A percentile compares a stretch with the other conserved stretches of the same genome.
Evolutionary conservation across 2,888 invertebrate species (phyloP).

Genomic region (Marasmarcha lunaedactyla): DNA sequence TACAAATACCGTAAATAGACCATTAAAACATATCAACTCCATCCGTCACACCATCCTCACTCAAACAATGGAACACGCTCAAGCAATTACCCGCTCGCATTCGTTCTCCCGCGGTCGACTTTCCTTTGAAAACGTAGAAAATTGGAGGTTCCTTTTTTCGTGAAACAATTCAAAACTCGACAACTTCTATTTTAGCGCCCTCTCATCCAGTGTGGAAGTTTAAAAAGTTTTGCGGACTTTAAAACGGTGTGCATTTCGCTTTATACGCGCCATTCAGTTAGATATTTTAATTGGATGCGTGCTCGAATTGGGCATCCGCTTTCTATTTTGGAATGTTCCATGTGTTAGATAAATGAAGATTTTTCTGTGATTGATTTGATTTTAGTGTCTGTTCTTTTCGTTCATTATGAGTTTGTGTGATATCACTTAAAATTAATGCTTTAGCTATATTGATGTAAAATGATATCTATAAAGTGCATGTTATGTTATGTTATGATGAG

Average conservation of each 20-base stretch:
- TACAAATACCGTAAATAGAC: too few species aligned
- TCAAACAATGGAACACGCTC: slow-evolving; percentile 37
- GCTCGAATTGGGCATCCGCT: not conserved
- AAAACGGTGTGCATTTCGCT: slow-evolving; percentile 46
- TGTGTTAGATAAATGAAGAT: too few species aligned
- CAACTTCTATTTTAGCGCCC: slow-evolving; percentile 62
- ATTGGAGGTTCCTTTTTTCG: slow-evolving; percentile 65
- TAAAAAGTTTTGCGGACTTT: slow-evolving; percentile 53
- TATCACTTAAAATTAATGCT: too few species aligned
- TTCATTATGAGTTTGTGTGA: too few species aligned
- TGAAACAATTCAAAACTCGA: slow-evolving; percentile 59
- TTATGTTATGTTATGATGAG: too few species aligned
- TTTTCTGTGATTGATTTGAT: too few species aligned
- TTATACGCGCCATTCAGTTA: slow-evolving; percentile 35
- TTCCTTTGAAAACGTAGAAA: slow-evolving; percentile 63
- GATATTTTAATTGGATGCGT: slow-evolving; percentile 46
- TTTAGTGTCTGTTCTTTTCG: too few species aligned
- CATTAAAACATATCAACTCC: too few species aligned
- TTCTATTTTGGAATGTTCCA: too few species aligned
- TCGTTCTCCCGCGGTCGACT: slow-evolving; percentile 29
- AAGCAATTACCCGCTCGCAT: slow-evolving; percentile 46
- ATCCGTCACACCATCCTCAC: slow-evolving; percentile 9
- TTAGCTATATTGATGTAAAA: too few species aligned
- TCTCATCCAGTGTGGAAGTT: slow-evolving; percentile 64
- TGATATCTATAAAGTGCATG: too few species aligned